Conservation (phyloP, 1,140 invertebrate genomes). For the Papilio polytes region DNA sequence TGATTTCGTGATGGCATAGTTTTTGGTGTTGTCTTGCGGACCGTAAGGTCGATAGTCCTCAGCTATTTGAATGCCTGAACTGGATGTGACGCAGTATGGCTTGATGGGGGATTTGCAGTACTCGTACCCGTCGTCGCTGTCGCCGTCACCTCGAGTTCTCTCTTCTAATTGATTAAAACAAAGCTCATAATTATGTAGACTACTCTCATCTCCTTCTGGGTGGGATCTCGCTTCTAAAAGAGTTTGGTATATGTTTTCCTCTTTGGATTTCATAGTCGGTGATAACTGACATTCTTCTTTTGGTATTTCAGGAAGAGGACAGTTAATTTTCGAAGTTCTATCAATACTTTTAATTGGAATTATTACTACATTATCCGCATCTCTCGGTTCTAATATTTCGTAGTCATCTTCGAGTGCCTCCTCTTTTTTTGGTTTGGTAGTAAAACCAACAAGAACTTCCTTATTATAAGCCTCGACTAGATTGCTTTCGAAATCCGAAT, state of each 20-base stretch:
- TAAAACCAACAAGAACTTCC: slow-evolving; percentile 70
- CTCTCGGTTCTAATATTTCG: slow-evolving; percentile 75
- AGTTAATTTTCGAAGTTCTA: slow-evolving; percentile 76
- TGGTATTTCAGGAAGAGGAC: slow-evolving; percentile 81
- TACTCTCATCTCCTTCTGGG: slow-evolving; percentile 76
- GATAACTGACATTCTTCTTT: slow-evolving; percentile 46
- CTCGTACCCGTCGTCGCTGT: slow-evolving; percentile 81
- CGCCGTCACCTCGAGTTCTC: slow-evolving; percentile 73
- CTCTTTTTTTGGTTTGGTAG: slow-evolving; percentile 65
- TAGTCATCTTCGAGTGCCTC: slow-evolving; percentile 75
- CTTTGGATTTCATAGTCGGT: slow-evolving; percentile 27
- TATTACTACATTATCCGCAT: slow-evolving; percentile 61
- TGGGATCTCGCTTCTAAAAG: slow-evolving; percentile 77
- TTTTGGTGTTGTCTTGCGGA: slow-evolving; percentile 56
- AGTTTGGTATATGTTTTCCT: slow-evolving; percentile 79
- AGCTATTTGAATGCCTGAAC: slow-evolving; percentile 75
- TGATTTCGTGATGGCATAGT: slow-evolving; percentile 76
- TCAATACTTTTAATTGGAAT: slow-evolving; percentile 67
- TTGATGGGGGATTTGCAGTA: slow-evolving; percentile 80
- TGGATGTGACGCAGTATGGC: slow-evolving; percentile 73
- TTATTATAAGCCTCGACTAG: slow-evolving; percentile 80
- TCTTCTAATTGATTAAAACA: slow-evolving; percentile 74
- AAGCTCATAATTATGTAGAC: slow-evolving; percentile 80
- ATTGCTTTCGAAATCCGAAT: slow-evolving; percentile 76
- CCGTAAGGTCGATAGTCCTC: slow-evolving; percentile 66